Evolutionary conservation across 1,140 invertebrate species (phyloP).

Genomic region (Cherax destructor): DNA sequence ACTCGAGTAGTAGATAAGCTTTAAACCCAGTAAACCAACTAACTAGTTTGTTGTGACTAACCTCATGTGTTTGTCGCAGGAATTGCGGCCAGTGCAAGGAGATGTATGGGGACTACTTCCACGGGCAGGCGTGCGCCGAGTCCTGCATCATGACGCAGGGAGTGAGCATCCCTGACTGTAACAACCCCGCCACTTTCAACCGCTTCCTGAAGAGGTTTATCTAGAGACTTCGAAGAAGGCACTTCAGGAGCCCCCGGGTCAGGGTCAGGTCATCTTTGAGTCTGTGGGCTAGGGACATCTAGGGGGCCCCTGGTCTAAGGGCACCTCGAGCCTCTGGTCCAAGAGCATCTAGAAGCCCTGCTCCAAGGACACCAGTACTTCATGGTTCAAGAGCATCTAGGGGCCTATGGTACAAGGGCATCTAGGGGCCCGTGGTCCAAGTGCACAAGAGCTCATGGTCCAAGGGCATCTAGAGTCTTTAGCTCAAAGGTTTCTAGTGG

Average conservation of each 20-base stretch:
- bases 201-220: slow-evolving; percentile 73
- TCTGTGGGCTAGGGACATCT: neutral
- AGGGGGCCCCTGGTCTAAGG: neutral
- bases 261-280: neutral
- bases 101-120: slow-evolving; percentile 77
- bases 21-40: too few relatives aligned
- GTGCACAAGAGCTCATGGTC: too few relatives aligned
- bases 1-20: slow-evolving; percentile 69
- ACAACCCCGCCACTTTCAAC: slow-evolving; percentile 75
- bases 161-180: slow-evolving; percentile 76
- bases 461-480: too few relatives aligned
- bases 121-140: slow-evolving; percentile 76
- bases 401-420: too few relatives aligned
- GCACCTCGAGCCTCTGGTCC: too few relatives aligned
- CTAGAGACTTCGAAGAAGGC: neutral
- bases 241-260: too few relatives aligned
- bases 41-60: too few relatives aligned
- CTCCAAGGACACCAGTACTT: too few relatives aligned
- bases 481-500: too few relatives aligned
- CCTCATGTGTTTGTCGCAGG: slow-evolving; percentile 66
- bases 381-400: too few relatives aligned
- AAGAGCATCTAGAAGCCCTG: too few relatives aligned
- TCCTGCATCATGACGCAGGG: slow-evolving; percentile 75
- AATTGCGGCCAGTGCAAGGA: slow-evolving; percentile 78
- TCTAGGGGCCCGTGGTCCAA: too few relatives aligned